Base-by-base conservation (phyloP, 2,113 vertebrate species). In the Neodontobutis hainanensis region DNA sequence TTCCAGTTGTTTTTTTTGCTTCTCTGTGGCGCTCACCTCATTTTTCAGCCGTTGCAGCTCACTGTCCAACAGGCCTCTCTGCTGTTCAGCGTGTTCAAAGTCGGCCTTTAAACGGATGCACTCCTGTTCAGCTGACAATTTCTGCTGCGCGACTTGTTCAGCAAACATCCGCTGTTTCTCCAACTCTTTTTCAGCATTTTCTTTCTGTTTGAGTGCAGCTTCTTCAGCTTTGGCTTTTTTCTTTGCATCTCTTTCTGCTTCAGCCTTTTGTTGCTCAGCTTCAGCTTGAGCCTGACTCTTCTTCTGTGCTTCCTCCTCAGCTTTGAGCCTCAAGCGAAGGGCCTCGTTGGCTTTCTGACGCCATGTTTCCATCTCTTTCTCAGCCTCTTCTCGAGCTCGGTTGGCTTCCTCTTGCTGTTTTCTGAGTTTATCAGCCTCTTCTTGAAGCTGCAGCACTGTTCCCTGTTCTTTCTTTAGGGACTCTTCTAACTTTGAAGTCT, bases 291-390 rank as follows among this genome's bases (percentile, higher is more conserved):
- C 94, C 78, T 94, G 87, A 0, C 90, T 89, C 88, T 99, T 99
- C 82, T 95, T 94, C 74, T 95, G 95, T 0, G 96, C 97, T 43
- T 96, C 94, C 74, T 99, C 97, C 66, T 99, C 97, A 0, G 97
- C 97, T 78, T 96, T 94, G 4, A 98, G 89, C 78, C 97, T 92
- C 67, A 99, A 75, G 6, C 96, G 92, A 40, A 99, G 93, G 0
- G 96, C 97, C 85, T 99, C 97, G 0, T 98, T 97, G 78, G 97
- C 97, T 80, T 99, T 99, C 60, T 96, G 95, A 78, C 92, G 93
- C 97, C 97, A 99, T 42, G 63, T 94, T 76, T 99, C 97, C 70
- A 99, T 90, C 87, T 99, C 96, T 19, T 90, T 92, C 78, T 98
- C 96, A 0, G 97, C 96, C 36, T 95, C 92, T 55, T 94, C 94